These are phyloP conservation scores for Eumaeus atala DNA, from an alignment of 1,140 invertebrate species.

Conservation along the genomic window DNA sequence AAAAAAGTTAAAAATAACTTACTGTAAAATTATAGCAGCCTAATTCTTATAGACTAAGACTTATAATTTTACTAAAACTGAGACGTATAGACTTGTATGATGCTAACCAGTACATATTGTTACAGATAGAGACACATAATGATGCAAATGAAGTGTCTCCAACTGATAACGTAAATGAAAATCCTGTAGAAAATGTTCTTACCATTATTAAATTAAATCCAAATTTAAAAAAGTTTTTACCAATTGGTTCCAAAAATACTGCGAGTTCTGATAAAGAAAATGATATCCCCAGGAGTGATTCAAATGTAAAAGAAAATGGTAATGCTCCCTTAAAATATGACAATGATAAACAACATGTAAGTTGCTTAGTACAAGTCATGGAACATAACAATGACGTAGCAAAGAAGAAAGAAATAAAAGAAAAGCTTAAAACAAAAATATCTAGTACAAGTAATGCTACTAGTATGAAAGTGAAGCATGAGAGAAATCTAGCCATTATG, in stretches of 20 bases:
- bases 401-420: conserved; percentile 27
- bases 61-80: too few relatives aligned
- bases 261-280: not conserved
- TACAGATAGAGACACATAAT: conserved; percentile 30
- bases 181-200: conserved; percentile 21
- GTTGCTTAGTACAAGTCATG: not conserved
- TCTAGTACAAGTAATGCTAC: conserved; percentile 23
- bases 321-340: not conserved
- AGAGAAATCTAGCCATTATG: conserved; percentile 45
- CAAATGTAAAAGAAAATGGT: not conserved
- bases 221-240: conserved; percentile 38
- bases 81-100: too few relatives aligned
- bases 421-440: conserved; percentile 35
- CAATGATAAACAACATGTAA: not conserved
- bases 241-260: conserved; percentile 14
- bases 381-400: not conserved
- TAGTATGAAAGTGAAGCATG: conserved; percentile 31
- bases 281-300: not conserved
- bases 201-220: conserved; percentile 45
- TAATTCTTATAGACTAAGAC: too few relatives aligned
- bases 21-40: too few relatives aligned
- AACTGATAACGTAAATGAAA: conserved; percentile 12
- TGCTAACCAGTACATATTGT: too few relatives aligned
- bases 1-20: too few relatives aligned
- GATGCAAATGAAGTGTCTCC: conserved; percentile 12